These are phyloP conservation scores for Agelaius tricolor DNA, from an alignment of 2,113 vertebrate genomes.

Conservation along the genomic window DNA sequence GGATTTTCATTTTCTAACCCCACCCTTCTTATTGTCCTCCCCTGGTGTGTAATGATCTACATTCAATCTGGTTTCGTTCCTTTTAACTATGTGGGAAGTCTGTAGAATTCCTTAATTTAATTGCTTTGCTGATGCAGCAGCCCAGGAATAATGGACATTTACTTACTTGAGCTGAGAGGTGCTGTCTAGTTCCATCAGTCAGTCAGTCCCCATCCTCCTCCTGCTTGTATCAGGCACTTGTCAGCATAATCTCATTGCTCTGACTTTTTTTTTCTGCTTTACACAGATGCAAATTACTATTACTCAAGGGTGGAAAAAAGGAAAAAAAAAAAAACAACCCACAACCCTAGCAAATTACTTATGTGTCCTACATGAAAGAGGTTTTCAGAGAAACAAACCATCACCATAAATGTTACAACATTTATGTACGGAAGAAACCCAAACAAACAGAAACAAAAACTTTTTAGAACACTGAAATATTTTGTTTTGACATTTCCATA, in stretches of 20 bases:
- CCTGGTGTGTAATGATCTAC: neutral
- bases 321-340: too few relatives aligned
- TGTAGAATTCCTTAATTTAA: conserved; percentile 19
- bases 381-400: neutral
- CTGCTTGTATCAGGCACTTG: neutral
- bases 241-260: neutral
- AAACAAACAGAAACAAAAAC: neutral
- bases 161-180: neutral
- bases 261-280: neutral
- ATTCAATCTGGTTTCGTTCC: conserved; percentile 19
- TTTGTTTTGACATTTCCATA: neutral
- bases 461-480: neutral
- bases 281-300: neutral
- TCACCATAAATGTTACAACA: neutral
- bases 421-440: neutral
- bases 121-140: conserved; percentile 37
- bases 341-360: neutral
- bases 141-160: conserved; percentile 3
- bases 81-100: conserved; percentile 4
- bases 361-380: neutral
- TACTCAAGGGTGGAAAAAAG: accelerated
- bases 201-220: neutral
- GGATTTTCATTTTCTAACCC: neutral
- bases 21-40: neutral
- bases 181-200: conserved; percentile 4